Evolutionary conservation across 2,113 vertebrate species (phyloP).

Genomic region (Oryzias javanicus): DNA sequence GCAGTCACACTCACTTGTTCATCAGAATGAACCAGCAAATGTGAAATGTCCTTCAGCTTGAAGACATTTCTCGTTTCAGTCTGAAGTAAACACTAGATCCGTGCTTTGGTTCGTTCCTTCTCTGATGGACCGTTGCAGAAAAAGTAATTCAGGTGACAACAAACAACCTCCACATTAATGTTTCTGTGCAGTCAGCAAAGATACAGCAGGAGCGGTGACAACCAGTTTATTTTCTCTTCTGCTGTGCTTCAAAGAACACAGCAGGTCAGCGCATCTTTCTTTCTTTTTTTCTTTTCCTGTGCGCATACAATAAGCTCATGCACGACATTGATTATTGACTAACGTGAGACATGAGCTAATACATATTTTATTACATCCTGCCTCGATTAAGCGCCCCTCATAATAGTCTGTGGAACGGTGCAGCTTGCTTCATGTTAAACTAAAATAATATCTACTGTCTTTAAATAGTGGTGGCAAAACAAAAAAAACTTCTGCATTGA

Average conservation of each 20-base stretch:
- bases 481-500: constrained; percentile 6
- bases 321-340: constrained; percentile 42
- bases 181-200: constrained; percentile 51
- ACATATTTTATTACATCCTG: constrained; percentile 32
- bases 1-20: constrained; percentile 16
- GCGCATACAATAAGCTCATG: constrained; percentile 14
- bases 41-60: too few species aligned
- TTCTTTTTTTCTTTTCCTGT: constrained; percentile 20
- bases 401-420: neutral
- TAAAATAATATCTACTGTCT: too few species aligned
- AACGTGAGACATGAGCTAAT: neutral
- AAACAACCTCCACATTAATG: constrained; percentile 52
- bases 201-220: constrained; percentile 28
- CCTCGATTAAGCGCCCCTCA: neutral
- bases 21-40: too few species aligned
- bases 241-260: neutral
- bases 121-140: constrained; percentile 59
- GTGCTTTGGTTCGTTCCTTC: constrained; percentile 56
- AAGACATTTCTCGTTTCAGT: constrained; percentile 9
- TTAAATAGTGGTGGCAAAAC: constrained; percentile 40
- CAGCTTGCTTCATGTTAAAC: too few species aligned
- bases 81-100: constrained; percentile 46
- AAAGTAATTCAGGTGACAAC: constrained; percentile 64
- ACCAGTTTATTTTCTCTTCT: constrained; percentile 16
- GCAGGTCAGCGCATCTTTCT: neutral